Percentiles rank a stretch among this genome's conserved stretches.
These are phyloP conservation scores for Sycophaga agraensis DNA, from an alignment of 1,140 invertebrate species.

Conservation along the genomic window DNA sequence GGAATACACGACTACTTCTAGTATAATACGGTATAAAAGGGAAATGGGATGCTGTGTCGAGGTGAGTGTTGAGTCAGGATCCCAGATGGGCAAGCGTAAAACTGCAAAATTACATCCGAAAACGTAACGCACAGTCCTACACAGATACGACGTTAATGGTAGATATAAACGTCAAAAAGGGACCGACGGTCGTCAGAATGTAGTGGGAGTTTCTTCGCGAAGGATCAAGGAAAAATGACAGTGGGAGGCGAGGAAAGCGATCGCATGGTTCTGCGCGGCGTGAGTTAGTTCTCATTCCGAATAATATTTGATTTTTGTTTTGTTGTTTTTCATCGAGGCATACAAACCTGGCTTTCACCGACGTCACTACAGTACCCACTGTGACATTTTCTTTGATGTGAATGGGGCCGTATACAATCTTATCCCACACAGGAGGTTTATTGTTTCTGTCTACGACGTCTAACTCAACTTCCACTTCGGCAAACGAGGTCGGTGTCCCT, in stretches of 20 bases:
- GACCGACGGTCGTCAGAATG: no score
- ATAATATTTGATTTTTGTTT: conserved; percentile 32
- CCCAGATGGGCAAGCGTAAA: no score
- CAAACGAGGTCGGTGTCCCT: conserved; percentile 82
- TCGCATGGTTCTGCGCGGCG: conserved; percentile 49
- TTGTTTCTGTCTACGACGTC: conserved; percentile 97
- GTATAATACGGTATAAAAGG: no score
- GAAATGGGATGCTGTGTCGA: no score
- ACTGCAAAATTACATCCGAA: no score
- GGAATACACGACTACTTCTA: no score
- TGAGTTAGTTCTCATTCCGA: conserved; percentile 32
- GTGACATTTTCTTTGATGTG: conserved; percentile 97
- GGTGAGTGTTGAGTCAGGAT: no score
- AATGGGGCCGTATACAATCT: conserved; percentile 90
- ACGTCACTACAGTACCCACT: conserved; percentile 94
- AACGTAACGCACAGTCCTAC: no score
- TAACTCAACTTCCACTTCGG: conserved; percentile 94
- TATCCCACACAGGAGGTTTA: conserved; percentile 95
- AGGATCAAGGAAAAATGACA: no score
- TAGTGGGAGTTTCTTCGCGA: no score
- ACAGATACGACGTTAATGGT: no score
- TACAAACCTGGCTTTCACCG: conserved; percentile 97
- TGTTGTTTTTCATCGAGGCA: conserved; percentile 60
- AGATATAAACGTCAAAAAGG: no score
- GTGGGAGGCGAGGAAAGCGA: not conserved